Percentiles rank a stretch among this genome's conserved stretches.
phyloP scores from a whole-genome alignment of 2,113 vertebrate genomes.

The Mionectes macconnelli region DNA sequence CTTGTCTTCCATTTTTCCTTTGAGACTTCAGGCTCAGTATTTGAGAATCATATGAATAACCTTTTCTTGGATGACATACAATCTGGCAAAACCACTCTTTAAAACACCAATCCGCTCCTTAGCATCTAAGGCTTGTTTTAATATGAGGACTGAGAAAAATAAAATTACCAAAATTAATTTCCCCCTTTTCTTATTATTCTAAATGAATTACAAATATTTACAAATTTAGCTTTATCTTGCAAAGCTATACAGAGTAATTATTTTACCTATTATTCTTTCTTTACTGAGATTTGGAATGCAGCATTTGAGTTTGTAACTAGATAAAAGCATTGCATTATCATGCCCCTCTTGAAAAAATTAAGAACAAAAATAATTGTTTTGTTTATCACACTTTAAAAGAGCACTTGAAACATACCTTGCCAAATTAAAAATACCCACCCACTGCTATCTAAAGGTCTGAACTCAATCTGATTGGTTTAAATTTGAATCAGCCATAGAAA shows the following conservation, averaged over 20 bases:
- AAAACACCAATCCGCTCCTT: neutral
- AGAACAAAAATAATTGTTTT: neutral
- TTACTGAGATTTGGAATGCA: neutral
- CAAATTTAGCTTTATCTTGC: neutral
- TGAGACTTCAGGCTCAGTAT: neutral
- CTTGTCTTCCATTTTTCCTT: neutral
- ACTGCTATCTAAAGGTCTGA: neutral
- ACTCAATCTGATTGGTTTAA: neutral
- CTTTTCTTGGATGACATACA: neutral
- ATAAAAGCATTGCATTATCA: neutral
- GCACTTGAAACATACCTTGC: neutral
- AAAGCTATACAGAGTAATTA: neutral
- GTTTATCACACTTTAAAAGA: neutral
- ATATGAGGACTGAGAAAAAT: neutral
- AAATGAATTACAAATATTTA: neutral
- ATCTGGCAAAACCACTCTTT: neutral
- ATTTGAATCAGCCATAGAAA: neutral
- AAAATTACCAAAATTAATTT: neutral
- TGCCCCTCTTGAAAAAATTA: neutral
- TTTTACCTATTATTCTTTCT: neutral
- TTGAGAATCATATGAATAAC: neutral
- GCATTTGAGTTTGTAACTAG: neutral
- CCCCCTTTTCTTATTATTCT: neutral
- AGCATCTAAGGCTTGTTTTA: neutral
- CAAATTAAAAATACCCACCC: neutral